These are phyloP conservation scores for Pissodes strobi DNA, from an alignment of 1,140 invertebrate genomes.

Conservation along the genomic window DNA sequence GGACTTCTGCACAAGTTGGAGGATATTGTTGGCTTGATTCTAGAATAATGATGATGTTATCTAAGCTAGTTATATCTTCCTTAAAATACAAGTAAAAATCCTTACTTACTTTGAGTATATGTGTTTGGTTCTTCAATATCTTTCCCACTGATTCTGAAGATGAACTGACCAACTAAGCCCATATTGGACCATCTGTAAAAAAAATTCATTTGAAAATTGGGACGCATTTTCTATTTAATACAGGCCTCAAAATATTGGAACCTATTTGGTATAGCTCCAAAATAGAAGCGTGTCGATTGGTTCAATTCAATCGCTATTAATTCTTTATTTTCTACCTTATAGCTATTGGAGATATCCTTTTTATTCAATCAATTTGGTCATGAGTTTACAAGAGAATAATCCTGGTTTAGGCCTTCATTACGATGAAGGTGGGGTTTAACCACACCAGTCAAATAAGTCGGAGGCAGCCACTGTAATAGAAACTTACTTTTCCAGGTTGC, in stretches of 20 bases:
- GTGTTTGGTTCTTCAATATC: conserved; percentile 70
- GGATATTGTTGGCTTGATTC: conserved; percentile 23
- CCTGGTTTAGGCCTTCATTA: too few relatives aligned
- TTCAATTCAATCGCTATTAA: too few relatives aligned
- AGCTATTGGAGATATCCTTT: too few relatives aligned
- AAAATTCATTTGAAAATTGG: not conserved
- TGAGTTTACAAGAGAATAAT: too few relatives aligned
- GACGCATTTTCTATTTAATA: too few relatives aligned
- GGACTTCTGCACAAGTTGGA: conserved; percentile 60
- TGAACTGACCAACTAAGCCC: conserved; percentile 79
- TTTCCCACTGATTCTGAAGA: conserved; percentile 78
- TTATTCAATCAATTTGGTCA: too few relatives aligned
- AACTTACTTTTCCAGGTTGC: conserved; percentile 70
- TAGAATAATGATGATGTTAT: too few relatives aligned
- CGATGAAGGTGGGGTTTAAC: too few relatives aligned
- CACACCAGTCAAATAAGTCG: not conserved
- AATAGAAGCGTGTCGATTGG: too few relatives aligned
- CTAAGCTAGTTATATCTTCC: not conserved
- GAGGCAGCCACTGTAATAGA: not conserved
- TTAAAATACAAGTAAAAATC: not conserved
- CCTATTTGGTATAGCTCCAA: not conserved
- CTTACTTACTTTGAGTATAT: conserved; percentile 55
- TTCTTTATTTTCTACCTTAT: too few relatives aligned
- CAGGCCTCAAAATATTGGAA: not conserved
- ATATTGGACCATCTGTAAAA: conserved; percentile 80